These are phyloP conservation scores for Oryctes rhinoceros DNA, from an alignment of 1,140 invertebrate species.

Conservation along the genomic window DNA sequence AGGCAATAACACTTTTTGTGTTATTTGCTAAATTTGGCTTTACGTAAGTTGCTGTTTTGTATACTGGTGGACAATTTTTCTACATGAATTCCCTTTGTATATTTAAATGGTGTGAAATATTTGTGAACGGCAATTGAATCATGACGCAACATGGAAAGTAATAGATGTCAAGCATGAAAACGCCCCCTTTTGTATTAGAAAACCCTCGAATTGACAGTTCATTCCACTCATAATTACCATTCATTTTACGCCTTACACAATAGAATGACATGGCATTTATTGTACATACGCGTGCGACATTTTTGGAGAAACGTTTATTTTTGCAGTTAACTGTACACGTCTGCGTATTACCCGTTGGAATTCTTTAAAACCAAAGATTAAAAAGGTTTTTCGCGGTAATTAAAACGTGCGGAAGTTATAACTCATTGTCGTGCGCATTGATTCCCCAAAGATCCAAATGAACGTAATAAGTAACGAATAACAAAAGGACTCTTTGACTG, in stretches of 20 bases:
- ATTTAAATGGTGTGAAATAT: neutral
- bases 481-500: slow-evolving; percentile 60
- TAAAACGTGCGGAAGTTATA: slow-evolving; percentile 59
- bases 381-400: slow-evolving; percentile 58
- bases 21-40: too few species aligned
- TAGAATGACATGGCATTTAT: neutral
- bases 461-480: slow-evolving; percentile 61
- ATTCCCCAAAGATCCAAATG: slow-evolving; percentile 57
- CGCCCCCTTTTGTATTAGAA: slow-evolving; percentile 53
- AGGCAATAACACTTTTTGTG: too few species aligned
- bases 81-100: too few species aligned
- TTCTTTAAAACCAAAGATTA: slow-evolving; percentile 25
- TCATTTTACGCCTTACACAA: slow-evolving; percentile 55
- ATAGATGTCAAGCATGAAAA: slow-evolving; percentile 48
- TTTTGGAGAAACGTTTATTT: neutral
- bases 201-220: slow-evolving; percentile 58
- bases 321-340: neutral
- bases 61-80: too few species aligned
- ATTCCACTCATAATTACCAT: slow-evolving; percentile 58
- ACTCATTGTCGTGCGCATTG: slow-evolving; percentile 58
- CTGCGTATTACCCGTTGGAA: neutral
- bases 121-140: slow-evolving; percentile 43
- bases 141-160: slow-evolving; percentile 42
- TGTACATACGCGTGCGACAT: neutral
- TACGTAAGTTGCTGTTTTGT: too few species aligned